phyloP scores from a whole-genome alignment of 2,888 invertebrate species.

The Melinopterus prodromus region DNA sequence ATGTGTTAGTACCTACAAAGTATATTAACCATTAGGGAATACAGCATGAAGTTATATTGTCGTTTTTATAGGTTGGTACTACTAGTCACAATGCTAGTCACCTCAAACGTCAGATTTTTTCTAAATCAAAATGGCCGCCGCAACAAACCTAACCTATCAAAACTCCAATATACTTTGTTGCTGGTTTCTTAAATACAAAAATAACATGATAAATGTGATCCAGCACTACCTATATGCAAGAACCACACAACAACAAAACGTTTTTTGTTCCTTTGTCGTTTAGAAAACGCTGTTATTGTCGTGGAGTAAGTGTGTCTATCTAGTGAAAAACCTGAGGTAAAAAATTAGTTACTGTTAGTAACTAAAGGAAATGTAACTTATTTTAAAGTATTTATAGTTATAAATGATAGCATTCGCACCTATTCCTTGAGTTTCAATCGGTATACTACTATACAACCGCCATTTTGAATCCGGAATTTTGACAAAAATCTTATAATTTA shows the following conservation, averaged over 20 bases:
- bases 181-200: background rate
- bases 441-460: background rate
- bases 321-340: slow-evolving; percentile 17
- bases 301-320: slow-evolving; percentile 8
- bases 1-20: slow-evolving; percentile 50
- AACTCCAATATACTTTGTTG: background rate
- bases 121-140: no score
- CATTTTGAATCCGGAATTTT: background rate
- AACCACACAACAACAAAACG: background rate
- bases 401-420: background rate
- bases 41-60: background rate
- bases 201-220: slow-evolving; percentile 29
- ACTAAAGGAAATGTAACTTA: slow-evolving; percentile 22
- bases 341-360: slow-evolving; percentile 16
- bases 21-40: slow-evolving; percentile 28
- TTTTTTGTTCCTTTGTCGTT: slow-evolving; percentile 5
- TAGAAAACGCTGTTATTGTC: background rate
- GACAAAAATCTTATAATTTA: background rate
- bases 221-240: slow-evolving; percentile 30
- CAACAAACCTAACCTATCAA: background rate
- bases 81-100: no score
- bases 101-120: no score
- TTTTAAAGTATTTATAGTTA: slow-evolving; percentile 16
- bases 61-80: background rate
- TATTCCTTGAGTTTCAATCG: background rate